phyloP scores from a whole-genome alignment of 1,140 invertebrate genomes.

The Zaprionus africanus region DNA sequence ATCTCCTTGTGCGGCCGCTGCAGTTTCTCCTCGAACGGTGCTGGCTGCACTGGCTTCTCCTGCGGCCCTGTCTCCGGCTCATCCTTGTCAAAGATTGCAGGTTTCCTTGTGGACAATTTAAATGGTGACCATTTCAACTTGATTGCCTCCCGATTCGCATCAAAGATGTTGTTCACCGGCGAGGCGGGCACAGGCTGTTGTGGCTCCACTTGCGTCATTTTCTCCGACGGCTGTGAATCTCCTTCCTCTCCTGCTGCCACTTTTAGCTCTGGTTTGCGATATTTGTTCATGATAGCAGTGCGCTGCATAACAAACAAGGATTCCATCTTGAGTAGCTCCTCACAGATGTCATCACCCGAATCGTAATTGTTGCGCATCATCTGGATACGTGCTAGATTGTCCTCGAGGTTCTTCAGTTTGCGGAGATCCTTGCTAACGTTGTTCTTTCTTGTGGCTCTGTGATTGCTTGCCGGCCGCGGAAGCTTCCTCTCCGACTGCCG shows the following conservation, averaged over 20 bases:
- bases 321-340: constrained; percentile 80
- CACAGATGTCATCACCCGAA: constrained; percentile 73
- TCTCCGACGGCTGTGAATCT: constrained; percentile 24
- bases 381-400: constrained; percentile 76
- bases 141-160: constrained; percentile 78
- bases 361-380: constrained; percentile 81
- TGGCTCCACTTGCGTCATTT: neutral
- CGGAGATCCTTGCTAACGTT: constrained; percentile 73
- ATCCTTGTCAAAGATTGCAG: constrained; percentile 74
- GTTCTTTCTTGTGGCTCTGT: constrained; percentile 59
- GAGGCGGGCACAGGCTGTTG: constrained; percentile 11
- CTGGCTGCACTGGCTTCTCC: constrained; percentile 36
- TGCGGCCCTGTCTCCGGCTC: constrained; percentile 41
- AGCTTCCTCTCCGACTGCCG: constrained; percentile 1
- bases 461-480: constrained; percentile 22
- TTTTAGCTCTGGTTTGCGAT: constrained; percentile 67
- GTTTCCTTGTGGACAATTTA: constrained; percentile 64
- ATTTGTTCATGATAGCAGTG: constrained; percentile 79
- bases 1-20: constrained; percentile 64
- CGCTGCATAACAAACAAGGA: constrained; percentile 73
- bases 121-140: constrained; percentile 77
- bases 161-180: constrained; percentile 74
- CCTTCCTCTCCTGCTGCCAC: constrained; percentile 25
- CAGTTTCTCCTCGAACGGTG: constrained; percentile 32
- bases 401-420: constrained; percentile 73